Evolutionary conservation across 1,140 invertebrate species (phyloP), one percentile per base, ranked within the genome.

Genomic region (Drosophila kohkoa): DNA sequence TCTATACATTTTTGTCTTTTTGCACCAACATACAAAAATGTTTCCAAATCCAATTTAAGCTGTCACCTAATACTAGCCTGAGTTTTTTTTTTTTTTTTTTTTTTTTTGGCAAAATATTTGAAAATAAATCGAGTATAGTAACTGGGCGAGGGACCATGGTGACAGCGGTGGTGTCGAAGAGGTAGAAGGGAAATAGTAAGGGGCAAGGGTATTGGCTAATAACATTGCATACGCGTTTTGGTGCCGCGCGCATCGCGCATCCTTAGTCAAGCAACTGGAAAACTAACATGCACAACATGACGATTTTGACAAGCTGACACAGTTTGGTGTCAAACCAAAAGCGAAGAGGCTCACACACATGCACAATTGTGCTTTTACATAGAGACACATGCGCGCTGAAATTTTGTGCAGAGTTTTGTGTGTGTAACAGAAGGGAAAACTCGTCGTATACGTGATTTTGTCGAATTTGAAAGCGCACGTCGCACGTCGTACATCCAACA

Each of bases 281-380:
- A 87, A 87, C 83, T 82, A 88, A 83, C 83, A 88, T 88, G 77
- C 80, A 77, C 77, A 87, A 88, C 80, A 88, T 82, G 83, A 88
- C 71, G 77, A 83, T 89, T 88, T 89, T 88, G 83, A 88, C 83
- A 88, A 83, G 83, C 85, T 88, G 83, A 88, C 83, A 88, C 83
- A 88, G 60, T 88, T 88, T 79, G 85, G 81, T 88, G 83, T 88
- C 83, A 89, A 81, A 83, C 77, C 83, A 55, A 66, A 66, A 77
- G 49, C 46, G 28, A 49, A 52, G 55, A 64, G 66, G 30, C 30
- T 60, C 55, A 51, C 28, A 59, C 48, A 43, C 38, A 57, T 4
- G 46, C 48, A 35, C 49, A 43, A 43, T 43, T 43, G 46, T 4
- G 13, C 60, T 43, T 43, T 13, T n/a, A 58, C 41, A 72, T 30